A percentile compares a stretch with the other conserved stretches of the same genome.
phyloP scores from a whole-genome alignment of 1,140 invertebrate genomes.

The Drosophila pandora region DNA sequence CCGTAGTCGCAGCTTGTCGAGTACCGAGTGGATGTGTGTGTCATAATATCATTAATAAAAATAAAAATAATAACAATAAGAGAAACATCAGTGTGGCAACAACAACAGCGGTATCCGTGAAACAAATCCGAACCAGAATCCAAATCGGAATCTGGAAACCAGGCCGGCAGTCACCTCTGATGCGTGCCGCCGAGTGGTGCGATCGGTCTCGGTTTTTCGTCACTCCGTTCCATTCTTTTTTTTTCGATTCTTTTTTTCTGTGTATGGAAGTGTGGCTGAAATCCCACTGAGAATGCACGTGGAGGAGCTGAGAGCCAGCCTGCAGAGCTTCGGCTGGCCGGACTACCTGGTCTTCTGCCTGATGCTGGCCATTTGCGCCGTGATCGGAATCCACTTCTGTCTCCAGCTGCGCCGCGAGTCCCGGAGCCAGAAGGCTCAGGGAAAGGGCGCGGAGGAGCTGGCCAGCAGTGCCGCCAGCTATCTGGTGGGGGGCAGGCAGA shows the following conservation, averaged over 20 bases:
- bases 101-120: not conserved
- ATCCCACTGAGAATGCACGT: slow-evolving; percentile 83
- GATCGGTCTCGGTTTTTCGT: slow-evolving; percentile 2
- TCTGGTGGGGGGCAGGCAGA: slow-evolving; percentile 92
- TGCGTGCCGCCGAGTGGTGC: slow-evolving; percentile 66
- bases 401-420: slow-evolving; percentile 84
- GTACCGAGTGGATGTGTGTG: slow-evolving; percentile 31
- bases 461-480: slow-evolving; percentile 87
- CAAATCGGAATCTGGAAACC: slow-evolving; percentile 21
- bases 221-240: slow-evolving; percentile 1
- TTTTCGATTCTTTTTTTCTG: slow-evolving; percentile 13
- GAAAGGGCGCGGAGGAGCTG: slow-evolving; percentile 58
- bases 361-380: slow-evolving; percentile 89
- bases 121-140: slow-evolving; percentile 44
- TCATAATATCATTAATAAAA: slow-evolving; percentile 66
- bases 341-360: slow-evolving; percentile 90
- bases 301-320: slow-evolving; percentile 85
- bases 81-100: slow-evolving; percentile 18
- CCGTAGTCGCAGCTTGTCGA: not conserved
- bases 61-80: slow-evolving; percentile 47
- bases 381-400: slow-evolving; percentile 92
- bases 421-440: slow-evolving; percentile 85
- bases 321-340: slow-evolving; percentile 87
- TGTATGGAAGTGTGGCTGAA: slow-evolving; percentile 1
- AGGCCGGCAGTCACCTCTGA: slow-evolving; percentile 65